phyloP scores from a whole-genome alignment of 2,113 vertebrate species.

The Pimephales promelas region DNA sequence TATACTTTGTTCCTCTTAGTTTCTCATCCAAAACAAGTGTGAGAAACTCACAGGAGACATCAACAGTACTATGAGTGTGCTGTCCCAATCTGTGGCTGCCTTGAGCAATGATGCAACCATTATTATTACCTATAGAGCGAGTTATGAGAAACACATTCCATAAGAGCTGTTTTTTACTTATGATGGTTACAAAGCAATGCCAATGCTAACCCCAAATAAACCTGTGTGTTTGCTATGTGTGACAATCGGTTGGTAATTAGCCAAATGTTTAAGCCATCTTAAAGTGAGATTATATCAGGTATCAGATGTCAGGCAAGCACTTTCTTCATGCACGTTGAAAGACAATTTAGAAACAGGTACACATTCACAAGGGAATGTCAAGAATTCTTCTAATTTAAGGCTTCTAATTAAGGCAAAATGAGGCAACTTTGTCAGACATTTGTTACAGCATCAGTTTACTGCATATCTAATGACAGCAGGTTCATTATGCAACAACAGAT shows the following conservation, averaged over 20 bases:
- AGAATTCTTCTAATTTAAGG: background rate
- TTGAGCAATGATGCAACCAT: slow-evolving; percentile 2
- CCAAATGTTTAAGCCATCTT: background rate
- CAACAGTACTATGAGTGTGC: background rate
- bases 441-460: background rate
- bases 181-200: background rate
- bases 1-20: background rate
- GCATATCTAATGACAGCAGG: background rate
- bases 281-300: background rate
- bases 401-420: too few relatives aligned
- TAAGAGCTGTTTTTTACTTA: background rate
- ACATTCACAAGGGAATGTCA: background rate
- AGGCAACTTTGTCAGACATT: background rate
- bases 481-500: too few relatives aligned
- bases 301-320: background rate
- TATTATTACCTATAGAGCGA: background rate
- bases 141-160: slow-evolving; percentile 32
- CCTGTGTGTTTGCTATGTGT: background rate
- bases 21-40: background rate
- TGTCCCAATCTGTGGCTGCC: background rate
- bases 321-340: background rate
- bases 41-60: background rate
- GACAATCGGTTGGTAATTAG: background rate
- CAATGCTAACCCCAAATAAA: background rate
- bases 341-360: background rate